These are phyloP conservation scores for Eristalis tenax DNA, from an alignment of 2,888 invertebrate species.

Conservation along the genomic window DNA sequence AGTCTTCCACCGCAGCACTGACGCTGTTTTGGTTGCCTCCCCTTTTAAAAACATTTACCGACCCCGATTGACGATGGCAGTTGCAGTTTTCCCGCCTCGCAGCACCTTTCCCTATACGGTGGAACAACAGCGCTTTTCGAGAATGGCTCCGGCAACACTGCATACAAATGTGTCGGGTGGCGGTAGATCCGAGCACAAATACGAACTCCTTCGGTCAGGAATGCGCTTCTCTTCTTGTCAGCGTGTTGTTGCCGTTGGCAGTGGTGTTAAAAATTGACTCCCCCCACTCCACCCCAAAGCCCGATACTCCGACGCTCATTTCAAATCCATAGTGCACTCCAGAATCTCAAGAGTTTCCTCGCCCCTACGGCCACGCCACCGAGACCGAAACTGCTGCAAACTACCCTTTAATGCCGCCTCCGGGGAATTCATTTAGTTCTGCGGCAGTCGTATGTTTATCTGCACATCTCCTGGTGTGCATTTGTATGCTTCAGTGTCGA, in stretches of 20 bases:
- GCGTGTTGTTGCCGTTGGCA: constrained; percentile 18
- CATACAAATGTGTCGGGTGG: constrained; percentile 58
- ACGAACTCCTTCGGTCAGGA: constrained; percentile 45
- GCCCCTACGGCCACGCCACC: constrained; percentile 21
- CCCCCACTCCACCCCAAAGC: constrained; percentile 19
- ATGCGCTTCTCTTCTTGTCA: constrained; percentile 12
- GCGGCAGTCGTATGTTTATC: constrained; percentile 34
- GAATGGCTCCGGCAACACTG: constrained; percentile 62
- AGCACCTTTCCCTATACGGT: not conserved
- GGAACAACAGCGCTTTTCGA: constrained; percentile 37
- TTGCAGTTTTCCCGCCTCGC: not conserved
- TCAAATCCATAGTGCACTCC: constrained; percentile 41
- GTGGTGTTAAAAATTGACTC: constrained; percentile 47
- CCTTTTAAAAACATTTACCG: constrained; percentile 30
- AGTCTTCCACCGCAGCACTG: constrained; percentile 12
- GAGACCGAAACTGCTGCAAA: constrained; percentile 59
- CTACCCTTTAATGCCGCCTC: constrained; percentile 66
- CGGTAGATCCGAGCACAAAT: constrained; percentile 41
- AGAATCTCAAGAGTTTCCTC: constrained; percentile 46
- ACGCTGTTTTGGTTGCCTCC: constrained; percentile 20
- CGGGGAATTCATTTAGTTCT: constrained; percentile 66
- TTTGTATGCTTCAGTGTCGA: not conserved
- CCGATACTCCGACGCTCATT: constrained; percentile 22
- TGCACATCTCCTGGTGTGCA: constrained; percentile 5
- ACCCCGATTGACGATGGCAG: constrained; percentile 13